Evolutionary conservation across 2,797 vertebrate genomes (phyloP).

Genomic region (Meriones psammophilus): DNA sequence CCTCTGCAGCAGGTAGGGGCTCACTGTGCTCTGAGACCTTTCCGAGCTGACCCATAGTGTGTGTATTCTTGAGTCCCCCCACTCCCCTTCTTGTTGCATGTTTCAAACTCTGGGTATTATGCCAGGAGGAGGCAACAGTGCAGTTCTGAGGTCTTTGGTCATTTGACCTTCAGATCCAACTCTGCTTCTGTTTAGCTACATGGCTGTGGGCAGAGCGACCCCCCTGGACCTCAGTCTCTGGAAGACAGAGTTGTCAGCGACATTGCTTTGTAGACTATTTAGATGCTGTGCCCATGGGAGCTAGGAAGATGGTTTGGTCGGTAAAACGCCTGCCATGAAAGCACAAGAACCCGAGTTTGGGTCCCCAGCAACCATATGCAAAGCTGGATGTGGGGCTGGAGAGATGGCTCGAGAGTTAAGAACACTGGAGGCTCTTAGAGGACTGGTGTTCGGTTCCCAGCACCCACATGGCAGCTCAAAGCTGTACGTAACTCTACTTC

Average conservation of each 20-base stretch:
- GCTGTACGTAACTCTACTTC: neutral
- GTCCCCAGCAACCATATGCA: neutral
- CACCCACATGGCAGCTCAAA: neutral
- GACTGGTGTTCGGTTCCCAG: neutral
- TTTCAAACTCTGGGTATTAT: neutral
- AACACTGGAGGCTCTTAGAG: neutral
- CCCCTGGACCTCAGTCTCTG: neutral
- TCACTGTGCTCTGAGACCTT: neutral
- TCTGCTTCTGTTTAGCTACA: neutral
- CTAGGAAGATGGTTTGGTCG: neutral
- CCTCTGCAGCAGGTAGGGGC: neutral
- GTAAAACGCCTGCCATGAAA: neutral
- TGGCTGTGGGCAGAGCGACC: neutral
- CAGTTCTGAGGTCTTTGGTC: neutral
- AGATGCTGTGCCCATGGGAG: neutral
- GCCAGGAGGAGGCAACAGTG: neutral
- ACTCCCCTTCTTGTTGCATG: neutral
- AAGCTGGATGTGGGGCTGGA: neutral
- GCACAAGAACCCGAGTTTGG: neutral
- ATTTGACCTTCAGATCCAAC: neutral
- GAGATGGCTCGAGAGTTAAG: neutral
- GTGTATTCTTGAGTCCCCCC: neutral
- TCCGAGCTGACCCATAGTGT: neutral
- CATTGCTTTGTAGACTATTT: neutral
- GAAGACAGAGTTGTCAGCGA: neutral